Evolutionary conservation across 2,888 invertebrate genomes (phyloP), one percentile per base, ranked within the genome.

Genomic region (Lamellibrachia satsuma): DNA sequence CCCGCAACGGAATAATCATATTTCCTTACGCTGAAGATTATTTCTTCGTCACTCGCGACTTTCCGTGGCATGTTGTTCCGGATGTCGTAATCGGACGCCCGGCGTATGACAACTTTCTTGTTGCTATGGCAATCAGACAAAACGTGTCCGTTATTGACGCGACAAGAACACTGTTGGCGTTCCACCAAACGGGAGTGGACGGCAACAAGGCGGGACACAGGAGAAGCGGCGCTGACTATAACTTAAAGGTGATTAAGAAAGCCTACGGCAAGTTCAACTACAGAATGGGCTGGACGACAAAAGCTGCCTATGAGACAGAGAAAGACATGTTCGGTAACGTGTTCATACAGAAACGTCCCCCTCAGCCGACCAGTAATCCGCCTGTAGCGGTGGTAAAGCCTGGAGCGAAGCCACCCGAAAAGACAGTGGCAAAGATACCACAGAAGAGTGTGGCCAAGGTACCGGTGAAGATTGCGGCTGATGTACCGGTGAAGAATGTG

Each of bases 81-180:
- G 75, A 75, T 75, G 75, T 93, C 90, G 93, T 93, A 7, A 93
- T 93, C 9, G 93, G 93, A 27, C 60, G 93, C n/a, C 93, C 92
- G 22, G 93, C 90, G 52, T 93, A 92, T 39, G 93, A 93, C 51
- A 93, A 93, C 90, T 93, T 90, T 55, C 90, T 93, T 22, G 93
- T 93, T 39, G 90, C 91, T 39, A 90, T 91, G 51, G 93, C 93
- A 52, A 90, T 93, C 52, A 27, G 57, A n/a, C 27, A n/a, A 9
- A 52, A 93, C 11, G 90, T 91, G 52, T 90, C 57, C n/a, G 27
- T 93, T 27, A 92, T 91, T 52, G 60, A 92, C 91, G 52, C 90
- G 15, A 60, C 92, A 15, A 92, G 52, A 15, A 93, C 52, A 91
- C 39, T 91, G 22, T 39, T 55, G n/a, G 52, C 90, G 22, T 39